Conservation (phyloP, 1,140 invertebrate genomes). For the Bombus waltoni region DNA sequence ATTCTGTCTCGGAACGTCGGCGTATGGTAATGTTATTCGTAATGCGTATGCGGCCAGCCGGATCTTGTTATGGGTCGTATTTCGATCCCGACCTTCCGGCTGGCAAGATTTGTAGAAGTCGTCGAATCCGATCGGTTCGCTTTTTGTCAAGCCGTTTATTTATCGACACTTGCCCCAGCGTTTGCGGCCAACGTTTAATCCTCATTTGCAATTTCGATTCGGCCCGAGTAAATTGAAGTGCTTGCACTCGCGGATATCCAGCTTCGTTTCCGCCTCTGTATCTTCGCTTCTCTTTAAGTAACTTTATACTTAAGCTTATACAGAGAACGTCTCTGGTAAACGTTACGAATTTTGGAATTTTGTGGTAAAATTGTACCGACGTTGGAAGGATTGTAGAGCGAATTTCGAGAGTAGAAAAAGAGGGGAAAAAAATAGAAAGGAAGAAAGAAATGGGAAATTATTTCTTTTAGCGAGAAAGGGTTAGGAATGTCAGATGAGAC, state of each 20-base stretch:
- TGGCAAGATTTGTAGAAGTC: constrained; percentile 37
- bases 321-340: background rate
- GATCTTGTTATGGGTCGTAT: constrained; percentile 23
- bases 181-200: constrained; percentile 7
- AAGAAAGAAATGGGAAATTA: background rate
- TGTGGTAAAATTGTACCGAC: background rate
- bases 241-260: background rate
- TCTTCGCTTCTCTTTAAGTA: background rate
- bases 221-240: background rate
- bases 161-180: background rate
- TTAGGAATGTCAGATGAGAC: too few species aligned
- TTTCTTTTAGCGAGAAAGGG: background rate
- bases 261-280: too few species aligned
- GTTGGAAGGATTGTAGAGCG: too few species aligned
- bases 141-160: constrained; percentile 37
- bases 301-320: background rate
- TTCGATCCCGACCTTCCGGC: background rate
- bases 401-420: too few species aligned
- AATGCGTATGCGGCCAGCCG: constrained; percentile 23
- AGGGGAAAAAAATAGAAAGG: accelerated
- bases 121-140: background rate
- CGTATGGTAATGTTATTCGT: constrained; percentile 46
- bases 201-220: constrained; percentile 39
- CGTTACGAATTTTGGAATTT: background rate
- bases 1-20: background rate